phyloP scores from a whole-genome alignment of 2,113 vertebrate genomes.

The Ammodytes dubius region DNA sequence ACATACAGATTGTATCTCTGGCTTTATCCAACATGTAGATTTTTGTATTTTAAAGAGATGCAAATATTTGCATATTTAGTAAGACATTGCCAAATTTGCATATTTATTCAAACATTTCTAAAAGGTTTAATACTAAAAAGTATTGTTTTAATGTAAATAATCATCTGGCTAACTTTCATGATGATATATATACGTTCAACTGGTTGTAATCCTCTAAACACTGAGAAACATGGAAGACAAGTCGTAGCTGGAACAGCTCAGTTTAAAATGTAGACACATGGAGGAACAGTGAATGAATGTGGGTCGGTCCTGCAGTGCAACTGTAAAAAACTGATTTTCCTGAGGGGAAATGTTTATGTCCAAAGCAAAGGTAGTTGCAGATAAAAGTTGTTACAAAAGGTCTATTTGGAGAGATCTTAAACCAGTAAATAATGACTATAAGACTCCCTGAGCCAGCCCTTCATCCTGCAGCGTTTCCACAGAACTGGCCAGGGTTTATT shows the following conservation, averaged over 20 bases:
- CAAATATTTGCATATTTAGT: too few species aligned
- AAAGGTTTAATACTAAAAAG: too few species aligned
- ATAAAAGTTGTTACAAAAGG: neutral
- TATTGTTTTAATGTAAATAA: too few species aligned
- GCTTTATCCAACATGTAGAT: too few species aligned
- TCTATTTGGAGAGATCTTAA: neutral
- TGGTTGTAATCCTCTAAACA: neutral
- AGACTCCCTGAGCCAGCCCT: constrained; percentile 30
- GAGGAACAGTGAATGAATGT: neutral
- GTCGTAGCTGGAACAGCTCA: neutral
- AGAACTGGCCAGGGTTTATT: constrained; percentile 74
- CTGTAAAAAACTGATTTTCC: constrained; percentile 23
- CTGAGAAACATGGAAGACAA: neutral
- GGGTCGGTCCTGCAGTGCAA: neutral
- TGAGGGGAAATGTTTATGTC: neutral
- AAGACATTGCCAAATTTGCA: too few species aligned
- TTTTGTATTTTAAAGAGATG: too few species aligned
- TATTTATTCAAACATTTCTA: too few species aligned
- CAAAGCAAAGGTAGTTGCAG: constrained; percentile 21
- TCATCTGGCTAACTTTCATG: too few species aligned
- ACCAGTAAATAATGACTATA: constrained; percentile 25
- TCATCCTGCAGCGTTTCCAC: constrained; percentile 46
- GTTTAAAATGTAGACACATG: neutral
- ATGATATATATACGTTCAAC: neutral
- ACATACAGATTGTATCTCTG: too few species aligned